phyloP scores from a whole-genome alignment of 2,113 vertebrate species.

The Piprites chloris region DNA sequence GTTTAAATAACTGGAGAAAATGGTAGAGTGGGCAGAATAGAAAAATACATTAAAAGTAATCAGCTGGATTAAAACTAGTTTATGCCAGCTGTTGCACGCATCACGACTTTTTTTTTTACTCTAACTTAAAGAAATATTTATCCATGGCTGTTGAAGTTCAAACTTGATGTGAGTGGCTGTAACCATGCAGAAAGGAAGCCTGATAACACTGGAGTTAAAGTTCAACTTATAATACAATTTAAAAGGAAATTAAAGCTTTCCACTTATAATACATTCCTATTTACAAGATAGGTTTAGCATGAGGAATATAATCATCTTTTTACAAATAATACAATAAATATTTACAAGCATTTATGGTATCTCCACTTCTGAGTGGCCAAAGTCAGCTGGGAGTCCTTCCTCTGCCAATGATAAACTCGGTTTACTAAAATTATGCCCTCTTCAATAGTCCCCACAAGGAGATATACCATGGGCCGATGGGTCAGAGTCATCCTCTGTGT shows the following conservation, averaged over 20 bases:
- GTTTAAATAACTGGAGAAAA: background rate
- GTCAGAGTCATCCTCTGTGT: constrained; percentile 66
- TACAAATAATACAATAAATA: background rate
- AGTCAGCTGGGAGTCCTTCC: constrained; percentile 76
- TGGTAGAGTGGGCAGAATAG: background rate
- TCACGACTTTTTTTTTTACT: background rate
- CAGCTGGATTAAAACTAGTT: background rate
- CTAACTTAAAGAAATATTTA: background rate
- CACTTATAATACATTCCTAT: constrained; percentile 56
- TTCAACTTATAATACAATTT: background rate
- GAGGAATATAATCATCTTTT: background rate
- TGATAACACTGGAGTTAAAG: background rate
- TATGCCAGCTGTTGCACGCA: background rate
- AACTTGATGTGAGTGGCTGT: background rate
- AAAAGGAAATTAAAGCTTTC: constrained; percentile 19
- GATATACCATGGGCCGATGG: constrained; percentile 76
- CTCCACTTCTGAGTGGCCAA: constrained; percentile 84
- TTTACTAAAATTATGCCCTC: constrained; percentile 73
- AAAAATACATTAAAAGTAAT: background rate
- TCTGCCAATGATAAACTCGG: constrained; percentile 83
- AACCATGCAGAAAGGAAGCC: background rate
- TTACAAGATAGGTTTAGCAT: constrained; percentile 36
- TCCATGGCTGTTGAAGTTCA: background rate
- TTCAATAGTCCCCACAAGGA: constrained; percentile 79
- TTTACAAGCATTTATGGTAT: constrained; percentile 81